These are phyloP conservation scores for Periplaneta americana DNA, from an alignment of 1,140 invertebrate species.

Conservation along the genomic window DNA sequence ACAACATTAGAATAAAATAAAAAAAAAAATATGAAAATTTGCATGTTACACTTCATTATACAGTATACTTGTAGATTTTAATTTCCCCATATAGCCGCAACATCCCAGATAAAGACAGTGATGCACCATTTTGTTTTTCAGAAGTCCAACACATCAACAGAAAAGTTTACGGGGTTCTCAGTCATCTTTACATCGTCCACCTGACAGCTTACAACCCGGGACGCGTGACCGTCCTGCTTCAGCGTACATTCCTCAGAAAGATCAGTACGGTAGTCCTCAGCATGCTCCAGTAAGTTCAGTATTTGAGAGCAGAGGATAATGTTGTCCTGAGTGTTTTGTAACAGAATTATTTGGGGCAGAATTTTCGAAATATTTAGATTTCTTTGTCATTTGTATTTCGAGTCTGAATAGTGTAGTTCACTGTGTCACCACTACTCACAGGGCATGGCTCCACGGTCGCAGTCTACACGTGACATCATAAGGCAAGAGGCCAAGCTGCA, in stretches of 20 bases:
- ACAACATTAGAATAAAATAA: no score
- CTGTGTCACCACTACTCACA: conserved; percentile 14
- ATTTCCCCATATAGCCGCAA: no score
- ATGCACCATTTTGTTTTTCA: not conserved
- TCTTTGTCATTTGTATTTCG: no score
- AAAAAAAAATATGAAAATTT: no score
- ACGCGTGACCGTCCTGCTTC: conserved; percentile 47
- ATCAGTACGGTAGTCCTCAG: not conserved
- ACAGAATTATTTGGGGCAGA: no score
- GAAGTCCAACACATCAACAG: conserved; percentile 10
- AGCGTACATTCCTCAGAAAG: conserved; percentile 42
- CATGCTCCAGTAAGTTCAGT: not conserved
- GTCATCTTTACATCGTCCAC: conserved; percentile 42
- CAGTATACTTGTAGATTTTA: no score
- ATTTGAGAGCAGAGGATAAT: not conserved
- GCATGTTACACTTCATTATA: no score
- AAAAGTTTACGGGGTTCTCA: conserved; percentile 41
- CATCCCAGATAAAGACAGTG: no score
- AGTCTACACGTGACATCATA: conserved; percentile 51
- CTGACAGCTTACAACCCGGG: conserved; percentile 27
- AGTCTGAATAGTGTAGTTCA: no score
- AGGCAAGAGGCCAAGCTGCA: conserved; percentile 71
- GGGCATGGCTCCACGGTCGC: conserved; percentile 39
- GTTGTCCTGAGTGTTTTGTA: no score
- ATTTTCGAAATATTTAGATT: no score